Base-by-base conservation (phyloP, 2,888 invertebrate species). In the Chironomus tentans region DNA sequence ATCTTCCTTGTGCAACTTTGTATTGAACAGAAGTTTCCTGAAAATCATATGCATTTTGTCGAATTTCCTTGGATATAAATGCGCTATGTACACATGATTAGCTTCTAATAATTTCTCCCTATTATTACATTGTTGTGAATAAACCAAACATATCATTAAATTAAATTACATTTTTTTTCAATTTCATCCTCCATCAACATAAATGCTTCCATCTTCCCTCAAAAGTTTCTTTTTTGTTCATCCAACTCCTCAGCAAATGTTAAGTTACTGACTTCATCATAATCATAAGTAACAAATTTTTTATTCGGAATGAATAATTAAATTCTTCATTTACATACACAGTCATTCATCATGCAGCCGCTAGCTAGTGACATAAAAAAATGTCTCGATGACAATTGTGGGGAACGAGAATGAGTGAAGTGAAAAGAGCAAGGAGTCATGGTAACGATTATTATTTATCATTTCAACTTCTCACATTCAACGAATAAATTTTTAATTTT, bases 271-370 rank as follows among this genome's bases (percentile, higher is more conserved):
- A 38, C 38, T 38, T 38, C 38, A 38, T 38, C 38, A 38, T 38
- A 38, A 38, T 38, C 61, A 56, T 24, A 72, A 72, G 62, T 46
- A 72, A 72, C 72, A 72, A 72, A 72, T 62, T 72, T 72, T 56
- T 65, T 65, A 62, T 62, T 24, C 22, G 21, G 12, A 48, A 74
- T 74, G 74, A 74, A 74, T 74, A 74, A 74, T 74, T 74, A 74
- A 74, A 74, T 74, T 74, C 68, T 74, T 74, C 38, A 74, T 74
- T 74, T 74, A 74, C 74, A 74, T 74, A 74, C 68, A 47, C 68
- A 74, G 74, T 74, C 74, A 74, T 74, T 74, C 74, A 74, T 74
- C 74, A 74, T 74, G 74, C 74, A 74, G 74, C 74, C 74, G 46
- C 74, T 18, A 74, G 74, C 74, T 15, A 74, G 18, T 72, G 72